Evolutionary conservation across 1,140 invertebrate species (phyloP).

Genomic region (Drosophila equinoxialis): DNA sequence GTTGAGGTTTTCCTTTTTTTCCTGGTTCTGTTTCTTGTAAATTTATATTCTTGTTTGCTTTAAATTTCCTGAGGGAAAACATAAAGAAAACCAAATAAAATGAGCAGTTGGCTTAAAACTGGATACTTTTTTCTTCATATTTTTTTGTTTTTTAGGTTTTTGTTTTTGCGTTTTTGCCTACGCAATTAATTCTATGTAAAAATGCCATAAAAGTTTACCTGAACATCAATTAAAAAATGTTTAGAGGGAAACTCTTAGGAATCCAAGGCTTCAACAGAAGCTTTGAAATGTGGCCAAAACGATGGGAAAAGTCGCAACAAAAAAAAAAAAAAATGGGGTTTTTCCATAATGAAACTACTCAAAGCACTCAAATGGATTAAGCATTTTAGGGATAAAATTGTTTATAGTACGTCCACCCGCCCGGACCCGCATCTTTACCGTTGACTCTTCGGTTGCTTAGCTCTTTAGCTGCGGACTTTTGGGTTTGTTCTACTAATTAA

Average conservation of each 20-base stretch:
- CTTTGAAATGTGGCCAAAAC: constrained; percentile 9
- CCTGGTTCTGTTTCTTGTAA: background rate
- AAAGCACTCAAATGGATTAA: constrained; percentile 38
- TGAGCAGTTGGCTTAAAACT: constrained; percentile 4
- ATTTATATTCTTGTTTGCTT: constrained; percentile 59
- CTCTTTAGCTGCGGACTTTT: constrained; percentile 17
- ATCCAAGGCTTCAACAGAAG: background rate
- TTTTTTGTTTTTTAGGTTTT: constrained; percentile 26
- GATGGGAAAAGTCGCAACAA: background rate
- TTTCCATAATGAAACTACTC: constrained; percentile 32
- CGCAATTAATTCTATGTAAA: constrained; percentile 57
- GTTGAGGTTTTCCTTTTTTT: constrained; percentile 6
- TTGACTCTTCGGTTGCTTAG: constrained; percentile 17
- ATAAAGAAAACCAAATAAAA: constrained; percentile 26
- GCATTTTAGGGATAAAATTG: constrained; percentile 22
- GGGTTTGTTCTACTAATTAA: constrained; percentile 64
- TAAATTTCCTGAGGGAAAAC: constrained; percentile 65
- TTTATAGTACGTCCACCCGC: background rate
- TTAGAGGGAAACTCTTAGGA: constrained; percentile 34
- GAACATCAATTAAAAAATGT: constrained; percentile 66
- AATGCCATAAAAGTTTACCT: constrained; percentile 23
- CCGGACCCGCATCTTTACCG: background rate
- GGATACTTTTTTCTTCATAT: constrained; percentile 22
- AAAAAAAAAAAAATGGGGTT: background rate
- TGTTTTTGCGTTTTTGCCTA: constrained; percentile 34